Conservation (phyloP, 2,888 invertebrate species). For the Melinaea marsaeus region DNA sequence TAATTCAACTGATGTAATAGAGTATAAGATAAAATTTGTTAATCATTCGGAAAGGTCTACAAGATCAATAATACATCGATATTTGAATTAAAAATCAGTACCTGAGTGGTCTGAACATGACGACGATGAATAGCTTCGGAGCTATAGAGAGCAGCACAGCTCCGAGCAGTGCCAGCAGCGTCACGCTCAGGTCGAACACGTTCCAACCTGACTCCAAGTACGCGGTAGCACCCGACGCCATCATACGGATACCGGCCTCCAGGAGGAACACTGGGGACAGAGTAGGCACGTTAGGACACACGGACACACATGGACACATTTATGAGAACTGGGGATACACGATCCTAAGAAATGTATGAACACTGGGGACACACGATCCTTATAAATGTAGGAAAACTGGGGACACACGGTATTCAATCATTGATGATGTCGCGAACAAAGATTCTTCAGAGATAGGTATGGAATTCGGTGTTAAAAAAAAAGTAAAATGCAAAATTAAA, state of each 20-base stretch:
- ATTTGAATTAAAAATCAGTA: conserved; percentile 34
- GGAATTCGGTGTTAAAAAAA: background rate
- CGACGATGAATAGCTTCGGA: conserved; percentile 83
- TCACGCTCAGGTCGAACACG: conserved; percentile 85
- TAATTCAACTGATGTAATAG: no score
- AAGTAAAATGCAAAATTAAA: background rate
- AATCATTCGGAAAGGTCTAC: no score
- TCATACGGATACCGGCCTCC: conserved; percentile 85
- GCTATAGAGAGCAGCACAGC: conserved; percentile 82
- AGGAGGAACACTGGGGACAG: conserved; percentile 83
- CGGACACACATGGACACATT: no score
- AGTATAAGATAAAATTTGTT: background rate
- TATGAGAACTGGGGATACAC: no score
- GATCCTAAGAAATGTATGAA: no score
- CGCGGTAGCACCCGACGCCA: conserved; percentile 83
- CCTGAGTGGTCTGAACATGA: conserved; percentile 84
- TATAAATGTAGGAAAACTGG: no score
- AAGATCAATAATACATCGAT: background rate
- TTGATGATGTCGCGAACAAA: no score
- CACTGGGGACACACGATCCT: no score
- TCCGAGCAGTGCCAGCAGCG: conserved; percentile 82
- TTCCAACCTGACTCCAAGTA: conserved; percentile 93
- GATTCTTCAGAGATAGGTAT: no score
- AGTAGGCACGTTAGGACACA: conserved; percentile 4
- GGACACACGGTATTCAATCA: no score